phyloP scores from a whole-genome alignment of 2,113 vertebrate species.

The Campylomormyrus numenius region DNA sequence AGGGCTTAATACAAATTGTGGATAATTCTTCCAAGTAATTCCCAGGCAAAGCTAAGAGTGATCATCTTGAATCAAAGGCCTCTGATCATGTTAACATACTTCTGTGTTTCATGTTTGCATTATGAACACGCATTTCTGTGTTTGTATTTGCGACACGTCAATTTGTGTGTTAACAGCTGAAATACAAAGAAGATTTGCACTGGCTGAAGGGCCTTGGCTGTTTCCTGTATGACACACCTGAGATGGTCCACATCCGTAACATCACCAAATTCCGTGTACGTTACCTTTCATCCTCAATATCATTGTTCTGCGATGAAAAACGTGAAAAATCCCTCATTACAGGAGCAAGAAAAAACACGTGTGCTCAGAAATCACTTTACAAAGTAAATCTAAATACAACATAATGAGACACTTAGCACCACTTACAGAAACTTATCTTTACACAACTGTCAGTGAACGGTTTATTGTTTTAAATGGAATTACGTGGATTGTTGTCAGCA shows the following conservation, averaged over 20 bases:
- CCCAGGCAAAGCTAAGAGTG: not conserved
- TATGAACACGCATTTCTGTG: not conserved
- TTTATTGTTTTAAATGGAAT: not conserved
- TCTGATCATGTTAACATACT: not conserved
- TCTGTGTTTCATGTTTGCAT: not conserved
- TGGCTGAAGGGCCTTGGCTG: conserved; percentile 87
- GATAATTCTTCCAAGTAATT: not conserved
- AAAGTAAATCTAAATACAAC: not conserved
- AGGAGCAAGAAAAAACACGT: not conserved
- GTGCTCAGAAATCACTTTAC: not conserved
- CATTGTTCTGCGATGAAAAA: not conserved
- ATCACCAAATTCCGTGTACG: conserved; percentile 79
- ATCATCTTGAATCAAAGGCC: not conserved
- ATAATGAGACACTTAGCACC: not conserved
- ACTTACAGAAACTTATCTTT: not conserved
- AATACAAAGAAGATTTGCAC: conserved; percentile 88
- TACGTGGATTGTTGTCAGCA: not conserved
- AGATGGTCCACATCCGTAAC: conserved; percentile 80
- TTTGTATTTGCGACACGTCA: not conserved
- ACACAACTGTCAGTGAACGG: not conserved
- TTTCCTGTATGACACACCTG: conserved; percentile 87
- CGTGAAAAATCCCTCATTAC: not conserved
- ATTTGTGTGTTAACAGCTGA: conserved; percentile 59
- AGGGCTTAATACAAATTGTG: not conserved
- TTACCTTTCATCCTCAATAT: not conserved